Evolutionary conservation across 1,140 invertebrate species (phyloP), one percentile per base, ranked within the genome.

Genomic region (Rhopalosiphum padi): DNA sequence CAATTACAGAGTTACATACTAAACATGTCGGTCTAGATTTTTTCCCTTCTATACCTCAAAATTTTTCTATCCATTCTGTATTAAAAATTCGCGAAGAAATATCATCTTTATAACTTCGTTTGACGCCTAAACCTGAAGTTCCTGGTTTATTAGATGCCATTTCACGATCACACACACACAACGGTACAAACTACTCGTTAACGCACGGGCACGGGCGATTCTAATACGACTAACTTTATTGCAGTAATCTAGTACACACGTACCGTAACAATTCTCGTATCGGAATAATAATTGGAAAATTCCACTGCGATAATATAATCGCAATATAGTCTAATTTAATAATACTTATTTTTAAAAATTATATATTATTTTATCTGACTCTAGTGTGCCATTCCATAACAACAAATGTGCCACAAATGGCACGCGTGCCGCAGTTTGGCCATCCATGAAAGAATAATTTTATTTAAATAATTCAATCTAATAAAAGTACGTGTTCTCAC

Each of bases 381-480:
- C 3, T 41, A 41, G 41, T 41, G 41, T 41, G 41, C 41, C 41
- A 41, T 41, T 41, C 41, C 2, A 41, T 41, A 41, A 4, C 41
- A 41, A 41, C 41, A 41, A 41, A 41, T 41, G 41, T 41, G 41
- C 41, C 41, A 41, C 41, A 41, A 41, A 41, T 41, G 41, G 41
- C 41, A 41, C 41, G 41, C 41, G 41, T 41, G 41, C 41, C 41
- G 41, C 41, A 41, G 41, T 41, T 41, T 41, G 41, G 41, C 41
- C 41, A 41, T 4, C 41, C 41, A 2, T 41, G 41, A 82, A 82
- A n/a, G 15, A 4, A 82, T 82, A 37, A 30, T 35, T 82, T 82
- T 82, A 82, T 82, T 82, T 82, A 82, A 82, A 82, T 82, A 82
- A 82, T 82, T 82, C 15, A 82, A 82, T 82, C 77, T 82, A 35